Base-by-base conservation (phyloP, 35 echinoderm and acorn worm species). In the Apostichopus californicus region DNA sequence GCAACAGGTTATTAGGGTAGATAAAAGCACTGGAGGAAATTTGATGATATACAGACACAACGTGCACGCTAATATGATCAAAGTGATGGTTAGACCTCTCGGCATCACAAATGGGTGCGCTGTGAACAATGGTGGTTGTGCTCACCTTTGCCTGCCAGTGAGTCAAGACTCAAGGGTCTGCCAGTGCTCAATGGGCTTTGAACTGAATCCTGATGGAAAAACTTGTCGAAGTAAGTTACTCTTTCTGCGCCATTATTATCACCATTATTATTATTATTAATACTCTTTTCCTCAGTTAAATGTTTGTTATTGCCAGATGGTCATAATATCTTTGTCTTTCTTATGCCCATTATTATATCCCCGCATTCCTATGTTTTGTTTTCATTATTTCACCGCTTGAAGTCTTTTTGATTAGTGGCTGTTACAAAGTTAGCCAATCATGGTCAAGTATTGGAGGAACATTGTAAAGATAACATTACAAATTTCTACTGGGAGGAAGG, bases 51-150 rank as follows among this genome's bases (percentile, higher is more conserved):
- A 91, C 81, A 70, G 85, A 5, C 57, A 55, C 6, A 89, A 81
- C 54, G 56, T 89, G 55, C 0, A 11, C 1, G 56, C 90, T 21
- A 78, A 24, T 5, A 81, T 26, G 28, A 24, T 93, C 72, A 81
- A 88, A 20, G 80, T 95, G n/a, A 83, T 78, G 86, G 55, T 5
- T 4, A 77, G 88, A 60, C 54, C 75, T 85, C 54, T 56, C 25
- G 79, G 66, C 66, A 68, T 23, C 14, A 91, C 56, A 77, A 96
- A 93, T 72, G 28, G 77, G 11, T 96, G 95, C 57, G 26, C 78
- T 12, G n/a, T 23, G 13, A 96, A 96, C 84, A 96, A 96, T 83
- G 95, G 95, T 24, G 95, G 91, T 1, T 96, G 95, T 83, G 88
- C 86, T 25, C 79, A 91, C 9, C 81, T 96, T 25, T 96, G 95